A percentile compares a stretch with the other conserved stretches of the same genome.
phyloP scores from a whole-genome alignment of 2,797 vertebrate species.

The Ammospiza maritima region DNA sequence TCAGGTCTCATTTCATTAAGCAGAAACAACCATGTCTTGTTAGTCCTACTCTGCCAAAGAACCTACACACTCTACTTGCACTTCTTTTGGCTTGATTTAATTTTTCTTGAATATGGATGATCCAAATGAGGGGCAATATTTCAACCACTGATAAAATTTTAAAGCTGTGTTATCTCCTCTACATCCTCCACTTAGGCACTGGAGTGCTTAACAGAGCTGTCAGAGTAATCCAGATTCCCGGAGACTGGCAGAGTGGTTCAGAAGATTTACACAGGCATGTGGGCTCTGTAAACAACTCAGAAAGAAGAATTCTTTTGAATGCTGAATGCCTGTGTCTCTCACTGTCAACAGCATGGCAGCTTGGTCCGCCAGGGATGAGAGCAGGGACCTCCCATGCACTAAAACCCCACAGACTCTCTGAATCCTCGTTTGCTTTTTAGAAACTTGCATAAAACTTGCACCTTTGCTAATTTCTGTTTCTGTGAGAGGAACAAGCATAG shows the following conservation, averaged over 20 bases:
- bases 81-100: background rate
- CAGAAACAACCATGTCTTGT: background rate
- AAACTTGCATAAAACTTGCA: background rate
- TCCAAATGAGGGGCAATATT: background rate
- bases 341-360: background rate
- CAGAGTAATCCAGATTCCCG: background rate
- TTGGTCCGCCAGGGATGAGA: background rate
- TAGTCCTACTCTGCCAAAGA: background rate
- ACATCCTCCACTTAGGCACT: background rate
- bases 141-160: background rate
- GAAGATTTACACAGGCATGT: background rate
- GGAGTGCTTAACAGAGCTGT: background rate
- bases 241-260: background rate
- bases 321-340: background rate
- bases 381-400: accelerated
- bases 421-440: background rate
- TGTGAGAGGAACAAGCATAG: background rate
- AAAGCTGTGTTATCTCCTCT: background rate
- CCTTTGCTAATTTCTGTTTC: background rate
- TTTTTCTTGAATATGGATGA: background rate
- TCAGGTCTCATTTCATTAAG: background rate
- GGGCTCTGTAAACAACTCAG: background rate
- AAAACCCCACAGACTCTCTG: background rate
- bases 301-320: background rate
- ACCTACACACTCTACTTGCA: background rate